Evolutionary conservation across 2,888 invertebrate genomes (phyloP).

Genomic region (Cantharis flavilabris): DNA sequence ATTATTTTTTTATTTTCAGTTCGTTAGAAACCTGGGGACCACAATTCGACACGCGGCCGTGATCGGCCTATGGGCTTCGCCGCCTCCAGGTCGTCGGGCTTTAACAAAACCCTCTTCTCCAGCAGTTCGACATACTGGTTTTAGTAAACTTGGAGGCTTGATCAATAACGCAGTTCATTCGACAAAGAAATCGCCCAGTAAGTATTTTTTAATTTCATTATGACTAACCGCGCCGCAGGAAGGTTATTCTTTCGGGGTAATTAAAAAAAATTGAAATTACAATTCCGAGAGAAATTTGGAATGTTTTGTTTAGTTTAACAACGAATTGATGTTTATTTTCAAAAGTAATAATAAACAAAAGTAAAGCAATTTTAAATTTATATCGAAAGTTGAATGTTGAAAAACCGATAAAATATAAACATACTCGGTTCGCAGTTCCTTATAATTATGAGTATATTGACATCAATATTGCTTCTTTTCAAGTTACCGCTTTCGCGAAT

Average conservation of each 20-base stretch:
- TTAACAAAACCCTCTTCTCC: conserved; percentile 36
- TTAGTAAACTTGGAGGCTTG: conserved; percentile 48
- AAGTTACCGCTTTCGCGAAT: not conserved
- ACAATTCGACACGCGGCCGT: conserved; percentile 44
- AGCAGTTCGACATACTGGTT: conserved; percentile 47
- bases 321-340: not conserved
- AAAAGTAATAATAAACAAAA: not conserved
- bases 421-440: not conserved
- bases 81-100: conserved; percentile 38
- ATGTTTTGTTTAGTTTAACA: not conserved
- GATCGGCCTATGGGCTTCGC: conserved; percentile 47
- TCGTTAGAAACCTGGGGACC: conserved; percentile 22
- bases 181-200: conserved; percentile 43
- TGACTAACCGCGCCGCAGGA: not conserved
- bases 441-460: not conserved
- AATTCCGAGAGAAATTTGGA: not conserved
- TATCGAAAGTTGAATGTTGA: not conserved
- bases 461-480: not conserved
- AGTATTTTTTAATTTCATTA: conserved; percentile 10
- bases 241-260: not conserved
- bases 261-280: not conserved
- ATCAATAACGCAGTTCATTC: conserved; percentile 50
- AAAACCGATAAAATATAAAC: not conserved
- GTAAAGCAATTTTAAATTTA: no score
- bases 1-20: conserved; percentile 12